Percentiles rank a stretch among this genome's conserved stretches.
Evolutionary conservation across 2,797 vertebrate species (phyloP).

Genomic region (Cheirogaleus major): DNA sequence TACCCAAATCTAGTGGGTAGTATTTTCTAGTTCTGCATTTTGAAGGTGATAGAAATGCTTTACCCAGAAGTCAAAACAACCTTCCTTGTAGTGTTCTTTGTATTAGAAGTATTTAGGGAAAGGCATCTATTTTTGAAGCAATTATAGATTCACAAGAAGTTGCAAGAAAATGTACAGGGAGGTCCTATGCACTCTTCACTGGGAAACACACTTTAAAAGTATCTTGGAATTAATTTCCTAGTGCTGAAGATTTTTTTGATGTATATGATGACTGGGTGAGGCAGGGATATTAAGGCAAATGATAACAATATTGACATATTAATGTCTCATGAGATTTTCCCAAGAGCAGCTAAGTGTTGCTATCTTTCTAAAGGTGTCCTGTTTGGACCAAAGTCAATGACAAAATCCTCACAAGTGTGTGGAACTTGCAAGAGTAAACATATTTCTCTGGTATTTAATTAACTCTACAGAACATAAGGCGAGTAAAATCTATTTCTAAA

Average conservation of each 20-base stretch:
- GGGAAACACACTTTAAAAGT: constrained; percentile 22
- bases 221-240: constrained; percentile 53
- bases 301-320: constrained; percentile 43
- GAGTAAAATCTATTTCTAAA: constrained; percentile 52
- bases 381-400: constrained; percentile 64
- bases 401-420: constrained; percentile 59
- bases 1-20: neutral
- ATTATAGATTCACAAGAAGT: neutral
- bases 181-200: neutral
- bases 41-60: constrained; percentile 7
- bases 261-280: neutral
- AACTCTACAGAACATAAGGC: constrained; percentile 60
- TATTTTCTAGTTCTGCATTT: constrained; percentile 3
- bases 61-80: neutral
- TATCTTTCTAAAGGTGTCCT: constrained; percentile 61
- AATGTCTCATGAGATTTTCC: constrained; percentile 65
- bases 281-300: constrained; percentile 38
- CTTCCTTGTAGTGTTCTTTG: neutral
- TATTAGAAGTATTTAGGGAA: constrained; percentile 23
- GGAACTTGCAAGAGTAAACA: constrained; percentile 55
- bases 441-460: constrained; percentile 71
- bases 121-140: constrained; percentile 7
- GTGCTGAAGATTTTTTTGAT: neutral
- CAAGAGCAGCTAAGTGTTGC: constrained; percentile 60
- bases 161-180: neutral